These are phyloP conservation scores for Coelopa pilipes DNA, from an alignment of 2,888 invertebrate genomes.

Conservation along the genomic window DNA sequence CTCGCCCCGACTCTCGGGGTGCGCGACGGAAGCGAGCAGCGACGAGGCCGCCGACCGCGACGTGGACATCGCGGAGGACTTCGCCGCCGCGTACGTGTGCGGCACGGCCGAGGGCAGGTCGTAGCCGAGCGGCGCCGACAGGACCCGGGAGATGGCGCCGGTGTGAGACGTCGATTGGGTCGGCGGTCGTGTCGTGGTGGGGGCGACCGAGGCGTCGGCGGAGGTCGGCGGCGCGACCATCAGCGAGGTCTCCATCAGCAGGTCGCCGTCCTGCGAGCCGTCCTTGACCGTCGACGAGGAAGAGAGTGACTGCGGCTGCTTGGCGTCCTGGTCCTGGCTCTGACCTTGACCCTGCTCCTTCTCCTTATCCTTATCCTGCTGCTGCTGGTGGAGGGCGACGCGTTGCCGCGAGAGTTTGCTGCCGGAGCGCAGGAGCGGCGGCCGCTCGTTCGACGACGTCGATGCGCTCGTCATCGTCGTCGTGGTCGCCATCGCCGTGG, in stretches of 20 bases:
- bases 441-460: slow-evolving; percentile 44
- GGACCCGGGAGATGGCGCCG: slow-evolving; percentile 47
- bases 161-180: slow-evolving; percentile 38
- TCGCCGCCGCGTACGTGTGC: slow-evolving; percentile 56
- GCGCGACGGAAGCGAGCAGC: slow-evolving; percentile 41
- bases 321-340: slow-evolving; percentile 42
- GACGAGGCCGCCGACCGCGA: slow-evolving; percentile 40
- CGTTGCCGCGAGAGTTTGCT: slow-evolving; percentile 64
- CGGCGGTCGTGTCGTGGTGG: slow-evolving; percentile 39
- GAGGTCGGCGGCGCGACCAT: slow-evolving; percentile 54
- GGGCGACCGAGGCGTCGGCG: slow-evolving; percentile 37
- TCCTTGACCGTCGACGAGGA: slow-evolving; percentile 55
- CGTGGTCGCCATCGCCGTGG: slow-evolving; percentile 19
- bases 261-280: slow-evolving; percentile 52
- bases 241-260: slow-evolving; percentile 64
- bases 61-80: slow-evolving; percentile 26
- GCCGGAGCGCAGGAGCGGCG: slow-evolving; percentile 45
- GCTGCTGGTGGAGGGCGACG: slow-evolving; percentile 60
- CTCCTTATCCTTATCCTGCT: slow-evolving; percentile 48
- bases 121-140: slow-evolving; percentile 52
- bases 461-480: slow-evolving; percentile 45
- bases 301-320: slow-evolving; percentile 53
- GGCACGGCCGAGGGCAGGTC: slow-evolving; percentile 60
- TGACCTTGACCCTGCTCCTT: slow-evolving; percentile 43
- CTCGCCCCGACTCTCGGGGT: slow-evolving; percentile 42